A percentile compares a stretch with the other conserved stretches of the same genome.
phyloP scores from a whole-genome alignment of 2,888 invertebrate species.

The Mayetiola destructor region DNA sequence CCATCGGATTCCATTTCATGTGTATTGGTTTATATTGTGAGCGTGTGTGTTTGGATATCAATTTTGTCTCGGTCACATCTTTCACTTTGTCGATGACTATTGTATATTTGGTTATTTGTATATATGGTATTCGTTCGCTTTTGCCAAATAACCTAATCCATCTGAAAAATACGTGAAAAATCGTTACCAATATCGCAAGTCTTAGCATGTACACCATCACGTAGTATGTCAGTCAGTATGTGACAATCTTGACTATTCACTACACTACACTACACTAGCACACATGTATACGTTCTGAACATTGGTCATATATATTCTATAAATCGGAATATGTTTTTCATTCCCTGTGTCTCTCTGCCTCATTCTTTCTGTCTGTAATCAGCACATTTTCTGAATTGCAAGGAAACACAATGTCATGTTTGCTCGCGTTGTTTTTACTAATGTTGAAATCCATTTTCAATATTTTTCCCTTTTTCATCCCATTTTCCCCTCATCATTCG shows the following conservation, averaged over 20 bases:
- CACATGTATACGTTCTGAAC: constrained; percentile 1
- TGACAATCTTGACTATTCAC: not conserved
- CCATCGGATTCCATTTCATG: not conserved
- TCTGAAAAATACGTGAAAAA: constrained; percentile 12
- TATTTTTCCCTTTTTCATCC: too few relatives aligned
- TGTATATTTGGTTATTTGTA: too few relatives aligned
- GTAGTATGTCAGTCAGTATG: too few relatives aligned
- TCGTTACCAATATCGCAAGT: constrained; percentile 5
- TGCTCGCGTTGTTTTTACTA: not conserved
- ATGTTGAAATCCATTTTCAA: too few relatives aligned
- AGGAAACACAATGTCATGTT: not conserved
- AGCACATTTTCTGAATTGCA: not conserved
- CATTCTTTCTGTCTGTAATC: not conserved
- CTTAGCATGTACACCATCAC: too few relatives aligned
- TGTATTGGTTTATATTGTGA: not conserved
- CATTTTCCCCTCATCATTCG: too few relatives aligned
- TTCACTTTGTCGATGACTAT: constrained; percentile 4
- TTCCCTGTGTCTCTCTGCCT: not conserved
- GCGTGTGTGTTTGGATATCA: not conserved
- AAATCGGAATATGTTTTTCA: too few relatives aligned
- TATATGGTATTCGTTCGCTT: too few relatives aligned
- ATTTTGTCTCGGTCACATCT: too few relatives aligned
- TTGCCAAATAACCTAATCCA: not conserved
- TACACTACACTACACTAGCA: not conserved
- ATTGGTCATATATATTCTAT: too few relatives aligned